Conservation (phyloP, 2,113 vertebrate species). For the Tetrao urogallus region DNA sequence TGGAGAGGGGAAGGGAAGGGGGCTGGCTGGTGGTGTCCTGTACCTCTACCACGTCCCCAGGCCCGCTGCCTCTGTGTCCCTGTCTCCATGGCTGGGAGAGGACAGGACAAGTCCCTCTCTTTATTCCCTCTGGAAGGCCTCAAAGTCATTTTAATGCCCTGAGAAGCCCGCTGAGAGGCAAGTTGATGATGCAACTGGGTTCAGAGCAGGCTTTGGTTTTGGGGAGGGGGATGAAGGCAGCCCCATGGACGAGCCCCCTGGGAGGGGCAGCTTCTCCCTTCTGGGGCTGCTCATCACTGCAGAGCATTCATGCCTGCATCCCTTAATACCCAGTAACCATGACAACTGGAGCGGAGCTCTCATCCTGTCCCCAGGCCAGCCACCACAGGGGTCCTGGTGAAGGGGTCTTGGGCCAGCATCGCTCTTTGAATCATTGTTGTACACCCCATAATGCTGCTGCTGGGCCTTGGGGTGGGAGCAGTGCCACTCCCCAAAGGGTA, state of each 20-base stretch:
- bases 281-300: not conserved
- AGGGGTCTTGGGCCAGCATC: not conserved
- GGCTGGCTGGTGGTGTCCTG: not conserved
- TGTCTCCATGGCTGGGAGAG: not conserved
- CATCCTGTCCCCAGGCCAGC: conserved; percentile 53
- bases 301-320: not conserved
- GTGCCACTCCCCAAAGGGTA: rapidly evolving
- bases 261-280: not conserved
- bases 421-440: not conserved
- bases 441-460: not conserved
- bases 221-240: not conserved
- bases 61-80: not conserved
- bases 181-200: not conserved
- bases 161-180: not conserved
- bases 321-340: conserved; percentile 56
- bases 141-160: not conserved
- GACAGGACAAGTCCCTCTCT: not conserved
- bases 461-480: not conserved
- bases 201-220: not conserved
- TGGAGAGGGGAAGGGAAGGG: not conserved
- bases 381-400: not conserved
- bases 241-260: not conserved
- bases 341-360: conserved; percentile 45
- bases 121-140: not conserved
- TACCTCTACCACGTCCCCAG: rapidly evolving